Evolutionary conservation across 2,888 invertebrate genomes (phyloP), one percentile per base, ranked within the genome.

Genomic region (Hyppa rectilinea): DNA sequence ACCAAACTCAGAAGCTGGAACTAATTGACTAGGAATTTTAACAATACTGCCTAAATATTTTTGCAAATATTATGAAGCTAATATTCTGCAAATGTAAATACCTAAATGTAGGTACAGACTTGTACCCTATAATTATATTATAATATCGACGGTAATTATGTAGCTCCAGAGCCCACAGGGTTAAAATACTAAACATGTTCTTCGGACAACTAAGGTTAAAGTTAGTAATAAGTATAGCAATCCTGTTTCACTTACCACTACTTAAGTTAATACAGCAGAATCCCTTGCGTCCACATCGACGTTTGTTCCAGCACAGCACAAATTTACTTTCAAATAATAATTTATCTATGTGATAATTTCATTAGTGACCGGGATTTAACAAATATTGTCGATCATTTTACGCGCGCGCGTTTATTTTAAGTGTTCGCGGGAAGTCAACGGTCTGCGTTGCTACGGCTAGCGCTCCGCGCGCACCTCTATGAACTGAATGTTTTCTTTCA

Each of bases 401-500:
- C 88, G 87, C 90, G 91, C 91, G 91, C 88, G 88, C 69, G 80
- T 83, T 75, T 83, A 73, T 78, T 75, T 87, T 83, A 63, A 67
- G 60, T 49, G 71, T 75, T 69, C 64, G 77, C 81, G 81, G 67
- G 60, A 85, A 87, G 68, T 62, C 73, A 85, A 87, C 83, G 72
- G 69, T 62, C 60, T 76, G 74, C 84, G 88, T 85, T 79, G 81
- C 81, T 83, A 82, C 84, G 81, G 80, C 78, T 90, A 85, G 82
- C 87, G 82, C 78, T 78, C 84, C 80, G 88, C 91, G 90, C 92
- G 91, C 85, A 89, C 87, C 78, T 90, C 90, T 93, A 90, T 89
- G 88, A 84, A 94, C 94, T 94, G 92, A 92, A 87, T 91, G 84
- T 88, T 90, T 91, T 91, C 88, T 88, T 90, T 86, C 80, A 87